These are phyloP conservation scores for Plagodis dolabraria DNA, from an alignment of 2,888 invertebrate species.

Conservation along the genomic window DNA sequence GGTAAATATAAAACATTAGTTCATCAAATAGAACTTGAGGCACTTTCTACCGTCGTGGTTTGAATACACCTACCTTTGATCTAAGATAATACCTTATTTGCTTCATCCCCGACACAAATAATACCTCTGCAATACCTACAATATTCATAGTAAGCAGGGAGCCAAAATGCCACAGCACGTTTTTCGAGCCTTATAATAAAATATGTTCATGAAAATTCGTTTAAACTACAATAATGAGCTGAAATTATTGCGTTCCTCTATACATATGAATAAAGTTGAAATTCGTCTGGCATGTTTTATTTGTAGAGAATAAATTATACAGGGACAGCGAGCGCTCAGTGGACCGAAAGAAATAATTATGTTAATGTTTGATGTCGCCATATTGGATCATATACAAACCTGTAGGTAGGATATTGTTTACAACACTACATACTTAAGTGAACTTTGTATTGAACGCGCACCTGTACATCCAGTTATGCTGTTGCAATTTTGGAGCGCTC, in stretches of 20 bases:
- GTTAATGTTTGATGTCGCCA: constrained; percentile 40
- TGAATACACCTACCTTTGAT: too few species aligned
- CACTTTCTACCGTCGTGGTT: too few species aligned
- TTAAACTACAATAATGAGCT: constrained; percentile 38
- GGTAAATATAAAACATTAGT: too few species aligned
- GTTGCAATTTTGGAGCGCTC: too few species aligned
- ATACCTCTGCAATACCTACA: not conserved
- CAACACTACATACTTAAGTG: too few species aligned
- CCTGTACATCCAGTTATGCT: too few species aligned
- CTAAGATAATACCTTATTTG: too few species aligned
- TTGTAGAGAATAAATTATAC: constrained; percentile 37
- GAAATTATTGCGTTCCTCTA: constrained; percentile 10
- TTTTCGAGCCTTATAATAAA: constrained; percentile 30
- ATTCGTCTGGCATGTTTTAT: constrained; percentile 23
- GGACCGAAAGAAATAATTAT: constrained; percentile 43
- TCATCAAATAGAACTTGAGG: too few species aligned
- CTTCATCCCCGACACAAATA: too few species aligned
- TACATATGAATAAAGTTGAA: constrained; percentile 10
- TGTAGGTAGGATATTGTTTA: too few species aligned
- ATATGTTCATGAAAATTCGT: constrained; percentile 36
- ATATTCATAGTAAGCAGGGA: constrained; percentile 1
- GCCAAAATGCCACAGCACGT: constrained; percentile 17
- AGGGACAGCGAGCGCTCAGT: constrained; percentile 37
- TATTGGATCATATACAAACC: constrained; percentile 21
- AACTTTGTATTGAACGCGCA: too few species aligned